Evolutionary conservation across 2,888 invertebrate species (phyloP).

Genomic region (Mesorhabditis belari): DNA sequence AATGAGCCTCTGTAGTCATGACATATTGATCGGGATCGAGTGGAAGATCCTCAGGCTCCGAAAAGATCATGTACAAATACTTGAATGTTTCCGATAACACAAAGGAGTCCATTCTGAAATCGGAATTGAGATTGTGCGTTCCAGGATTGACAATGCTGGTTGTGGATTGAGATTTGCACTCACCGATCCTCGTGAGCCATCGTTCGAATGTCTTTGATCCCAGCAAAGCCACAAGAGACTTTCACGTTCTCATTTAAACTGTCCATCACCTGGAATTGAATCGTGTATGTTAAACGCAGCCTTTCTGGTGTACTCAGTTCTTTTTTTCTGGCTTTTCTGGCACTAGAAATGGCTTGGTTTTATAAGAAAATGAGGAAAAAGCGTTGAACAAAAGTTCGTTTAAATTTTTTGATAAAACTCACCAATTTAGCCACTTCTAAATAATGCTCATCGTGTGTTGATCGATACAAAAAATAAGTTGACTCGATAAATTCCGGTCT

Average conservation of each 20-base stretch:
- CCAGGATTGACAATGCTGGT: not conserved
- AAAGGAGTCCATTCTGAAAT: conserved; percentile 85
- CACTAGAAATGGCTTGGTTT: too few species aligned
- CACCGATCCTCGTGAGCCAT: conserved; percentile 71
- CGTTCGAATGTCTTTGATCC: conserved; percentile 90
- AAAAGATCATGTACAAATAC: conserved; percentile 86
- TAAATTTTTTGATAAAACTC: not conserved
- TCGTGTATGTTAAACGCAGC: too few species aligned
- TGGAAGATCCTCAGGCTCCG: conserved; percentile 62
- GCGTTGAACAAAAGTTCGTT: not conserved
- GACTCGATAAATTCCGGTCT: conserved; percentile 92
- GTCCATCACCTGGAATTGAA: conserved; percentile 64
- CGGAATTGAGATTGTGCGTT: not conserved
- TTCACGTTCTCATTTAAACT: conserved; percentile 81
- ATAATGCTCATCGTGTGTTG: conserved; percentile 91
- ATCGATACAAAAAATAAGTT: conserved; percentile 88
- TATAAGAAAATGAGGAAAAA: not conserved
- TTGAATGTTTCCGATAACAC: conserved; percentile 95
- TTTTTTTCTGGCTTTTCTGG: too few species aligned
- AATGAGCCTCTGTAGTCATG: conserved; percentile 75
- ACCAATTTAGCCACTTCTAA: conserved; percentile 76
- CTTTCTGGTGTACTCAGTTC: too few species aligned
- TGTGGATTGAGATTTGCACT: conserved; percentile 2
- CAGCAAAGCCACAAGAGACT: conserved; percentile 93
- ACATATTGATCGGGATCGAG: conserved; percentile 58